Conservation (phyloP, 2,888 invertebrate genomes). For the Hydraecia micacea region DNA sequence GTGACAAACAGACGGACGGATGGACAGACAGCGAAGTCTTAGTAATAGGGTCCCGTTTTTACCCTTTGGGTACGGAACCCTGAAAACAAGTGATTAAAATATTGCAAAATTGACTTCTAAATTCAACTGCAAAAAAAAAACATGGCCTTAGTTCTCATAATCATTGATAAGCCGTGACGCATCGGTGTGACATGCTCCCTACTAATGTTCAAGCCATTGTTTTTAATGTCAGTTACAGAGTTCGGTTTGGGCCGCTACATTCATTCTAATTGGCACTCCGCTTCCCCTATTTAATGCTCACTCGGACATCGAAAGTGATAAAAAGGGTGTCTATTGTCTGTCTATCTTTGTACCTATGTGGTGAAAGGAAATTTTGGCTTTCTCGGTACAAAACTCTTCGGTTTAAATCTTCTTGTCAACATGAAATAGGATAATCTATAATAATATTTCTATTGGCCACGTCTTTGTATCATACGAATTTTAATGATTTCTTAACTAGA, state of each 20-base stretch:
- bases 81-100: no score
- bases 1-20: no score
- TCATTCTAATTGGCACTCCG: slow-evolving; percentile 76
- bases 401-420: background rate
- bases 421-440: background rate
- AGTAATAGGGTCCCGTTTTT: no score
- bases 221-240: slow-evolving; percentile 80
- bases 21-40: no score
- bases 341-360: background rate
- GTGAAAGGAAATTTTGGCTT: background rate
- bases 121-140: background rate
- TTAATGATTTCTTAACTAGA: no score
- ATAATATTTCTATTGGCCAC: no score
- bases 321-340: slow-evolving; percentile 37
- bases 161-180: slow-evolving; percentile 37
- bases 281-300: slow-evolving; percentile 66
- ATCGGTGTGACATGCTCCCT: slow-evolving; percentile 67
- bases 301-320: slow-evolving; percentile 54
- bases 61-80: no score
- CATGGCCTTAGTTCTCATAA: background rate
- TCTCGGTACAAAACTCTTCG: background rate
- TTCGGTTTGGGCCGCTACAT: slow-evolving; percentile 78
- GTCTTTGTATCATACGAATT: no score
- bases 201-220: slow-evolving; percentile 81
- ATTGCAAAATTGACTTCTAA: no score